Conservation (phyloP, 2,797 vertebrate genomes). For the Antrozous pallidus region DNA sequence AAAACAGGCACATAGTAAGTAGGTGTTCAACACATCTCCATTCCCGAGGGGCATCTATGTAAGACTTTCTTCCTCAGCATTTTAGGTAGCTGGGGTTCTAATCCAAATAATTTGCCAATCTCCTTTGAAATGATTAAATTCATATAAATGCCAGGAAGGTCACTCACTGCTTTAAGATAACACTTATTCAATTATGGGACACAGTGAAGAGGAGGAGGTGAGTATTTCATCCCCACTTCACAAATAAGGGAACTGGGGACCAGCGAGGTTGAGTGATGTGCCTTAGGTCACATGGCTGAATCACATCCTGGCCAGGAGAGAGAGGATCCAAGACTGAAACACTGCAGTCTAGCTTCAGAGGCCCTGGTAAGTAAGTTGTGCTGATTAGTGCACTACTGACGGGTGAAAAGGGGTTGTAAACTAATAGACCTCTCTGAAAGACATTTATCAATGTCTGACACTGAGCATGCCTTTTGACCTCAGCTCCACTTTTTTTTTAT, state of each 20-base stretch:
- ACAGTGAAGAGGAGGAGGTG: not conserved
- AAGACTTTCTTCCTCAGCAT: not conserved
- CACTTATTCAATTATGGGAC: not conserved
- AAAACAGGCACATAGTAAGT: not conserved
- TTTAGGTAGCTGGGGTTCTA: not conserved
- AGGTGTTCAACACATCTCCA: not conserved
- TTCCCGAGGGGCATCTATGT: not conserved
- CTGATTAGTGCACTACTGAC: not conserved
- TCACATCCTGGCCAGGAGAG: not conserved
- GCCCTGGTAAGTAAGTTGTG: not conserved
- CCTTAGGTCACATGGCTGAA: not conserved
- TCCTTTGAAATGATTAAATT: not conserved
- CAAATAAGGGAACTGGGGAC: not conserved
- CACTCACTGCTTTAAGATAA: not conserved
- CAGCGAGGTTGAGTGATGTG: not conserved
- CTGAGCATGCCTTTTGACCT: not conserved
- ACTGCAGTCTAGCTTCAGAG: not conserved
- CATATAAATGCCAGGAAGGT: not conserved
- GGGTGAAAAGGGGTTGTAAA: not conserved
- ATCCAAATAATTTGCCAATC: not conserved
- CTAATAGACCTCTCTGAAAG: not conserved
- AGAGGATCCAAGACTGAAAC: not conserved
- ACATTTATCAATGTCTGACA: not conserved
- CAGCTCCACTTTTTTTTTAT: not conserved
- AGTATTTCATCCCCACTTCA: not conserved